Evolutionary conservation across 2,888 invertebrate genomes (phyloP).

Genomic region (Andricus curvator): DNA sequence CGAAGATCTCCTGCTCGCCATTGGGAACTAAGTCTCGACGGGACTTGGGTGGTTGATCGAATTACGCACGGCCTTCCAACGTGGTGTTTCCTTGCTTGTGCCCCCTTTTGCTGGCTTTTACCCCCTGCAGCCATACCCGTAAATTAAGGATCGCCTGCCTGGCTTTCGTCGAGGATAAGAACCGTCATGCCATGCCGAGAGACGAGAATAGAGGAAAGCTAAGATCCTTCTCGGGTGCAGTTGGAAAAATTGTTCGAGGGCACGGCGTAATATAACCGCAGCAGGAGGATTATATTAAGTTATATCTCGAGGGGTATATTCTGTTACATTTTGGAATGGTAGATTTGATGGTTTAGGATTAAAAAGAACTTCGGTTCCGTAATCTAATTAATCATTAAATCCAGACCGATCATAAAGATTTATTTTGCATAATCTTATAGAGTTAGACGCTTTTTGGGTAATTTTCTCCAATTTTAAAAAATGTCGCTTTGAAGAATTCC

Average conservation of each 20-base stretch:
- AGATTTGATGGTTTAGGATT: no score
- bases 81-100: slow-evolving; percentile 3
- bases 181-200: not conserved
- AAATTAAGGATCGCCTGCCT: slow-evolving; percentile 9
- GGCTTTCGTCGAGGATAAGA: slow-evolving; percentile 2
- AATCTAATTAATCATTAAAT: no score
- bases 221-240: not conserved
- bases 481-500: not conserved
- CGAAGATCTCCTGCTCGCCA: not conserved
- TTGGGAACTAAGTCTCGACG: slow-evolving; percentile 3
- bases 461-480: no score
- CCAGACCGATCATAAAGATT: no score
- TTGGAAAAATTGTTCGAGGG: not conserved
- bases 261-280: not conserved
- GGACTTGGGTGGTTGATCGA: slow-evolving; percentile 1
- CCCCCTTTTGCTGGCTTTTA: not conserved
- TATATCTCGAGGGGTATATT: not conserved
- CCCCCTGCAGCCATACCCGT: not conserved
- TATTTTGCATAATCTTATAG: no score
- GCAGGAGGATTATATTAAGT: not conserved
- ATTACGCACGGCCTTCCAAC: not conserved
- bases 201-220: not conserved
- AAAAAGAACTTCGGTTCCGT: no score
- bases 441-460: no score
- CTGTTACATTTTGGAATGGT: no score